Base-by-base conservation (phyloP, 2,797 vertebrate species). In the Sciaenops ocellatus region DNA sequence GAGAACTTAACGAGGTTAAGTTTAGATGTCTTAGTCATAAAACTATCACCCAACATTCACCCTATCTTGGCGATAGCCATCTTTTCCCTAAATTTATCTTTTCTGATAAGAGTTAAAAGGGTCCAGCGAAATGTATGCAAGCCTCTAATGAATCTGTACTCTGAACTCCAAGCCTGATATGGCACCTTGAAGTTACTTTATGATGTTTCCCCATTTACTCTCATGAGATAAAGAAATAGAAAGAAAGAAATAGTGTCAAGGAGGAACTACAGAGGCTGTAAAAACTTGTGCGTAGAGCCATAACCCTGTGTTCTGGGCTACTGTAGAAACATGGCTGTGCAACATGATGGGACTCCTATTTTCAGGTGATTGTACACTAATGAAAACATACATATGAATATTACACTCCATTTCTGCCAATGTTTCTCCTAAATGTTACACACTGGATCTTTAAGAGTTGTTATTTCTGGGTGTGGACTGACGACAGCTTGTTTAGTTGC, bases 21-120 rank as follows among this genome's bases (percentile, higher is more conserved):
- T 77, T 50, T 73, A 1, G 61, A 30, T 54, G 6, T 68, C 60
- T 69, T 47, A 48, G 10, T 41, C 34, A 69, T 30, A 55, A 74
- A 62, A 52, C 68, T 72, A 66, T 71, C 6, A 22, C 16, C 17
- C 12, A 22, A 71, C 17, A 20, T 26, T 38, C 34, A 41, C 48
- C 34, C 22, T 41, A 64, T 88, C 46, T 69, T 62, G 20, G 26
- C 1, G 2, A 30, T 17, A 62, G 47, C 30, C 41, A 54, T 69
- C 24, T 42, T 54, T 73, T 66, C 64, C n/a, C 4, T 30, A 17
- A 41, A 67, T 42, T 7, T 59, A 54, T 57, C 28, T 79, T 79
- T 59, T 15, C 11, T 62, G 79, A 89, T 85, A 75, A 86, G 73
- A 56, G 48, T 71, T 75, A 55, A 78, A 26, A 17, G 34, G 41